phyloP scores from a whole-genome alignment of 2,113 vertebrate species.

The Ailurus styani region DNA sequence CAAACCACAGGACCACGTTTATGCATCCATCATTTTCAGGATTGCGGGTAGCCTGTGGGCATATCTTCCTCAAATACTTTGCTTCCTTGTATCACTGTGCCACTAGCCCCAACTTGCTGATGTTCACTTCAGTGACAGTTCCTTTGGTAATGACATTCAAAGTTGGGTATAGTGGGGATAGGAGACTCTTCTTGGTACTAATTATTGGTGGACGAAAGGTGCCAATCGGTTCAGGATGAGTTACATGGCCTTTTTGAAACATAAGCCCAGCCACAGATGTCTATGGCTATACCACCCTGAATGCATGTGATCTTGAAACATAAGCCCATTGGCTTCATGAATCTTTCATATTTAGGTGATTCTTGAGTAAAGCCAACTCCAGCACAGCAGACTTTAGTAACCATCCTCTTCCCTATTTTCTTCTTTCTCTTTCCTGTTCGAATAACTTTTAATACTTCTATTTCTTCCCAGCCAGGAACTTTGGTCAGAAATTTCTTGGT shows the following conservation, averaged over 20 bases:
- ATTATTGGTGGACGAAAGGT: conserved; percentile 91
- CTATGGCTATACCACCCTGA: too few relatives aligned
- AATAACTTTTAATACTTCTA: neutral
- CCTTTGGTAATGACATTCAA: conserved; percentile 93
- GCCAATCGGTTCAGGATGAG: conserved; percentile 38
- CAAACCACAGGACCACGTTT: neutral
- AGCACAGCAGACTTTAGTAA: neutral
- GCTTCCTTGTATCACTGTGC: neutral
- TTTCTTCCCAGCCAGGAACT: neutral
- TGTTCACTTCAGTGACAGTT: conserved; percentile 73
- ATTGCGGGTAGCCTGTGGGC: neutral
- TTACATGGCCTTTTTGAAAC: neutral
- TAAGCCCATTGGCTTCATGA: neutral
- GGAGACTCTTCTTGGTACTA: neutral
- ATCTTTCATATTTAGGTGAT: neutral
- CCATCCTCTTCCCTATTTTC: neutral
- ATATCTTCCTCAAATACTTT: neutral
- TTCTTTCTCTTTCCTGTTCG: neutral
- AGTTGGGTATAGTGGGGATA: conserved; percentile 72
- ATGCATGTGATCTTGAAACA: neutral
- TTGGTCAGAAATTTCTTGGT: neutral
- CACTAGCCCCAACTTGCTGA: neutral
- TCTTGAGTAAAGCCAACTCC: too few relatives aligned
- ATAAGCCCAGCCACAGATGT: neutral
- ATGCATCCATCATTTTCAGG: neutral